Percentiles rank a stretch among this genome's conserved stretches.
These are phyloP conservation scores for Cariama cristata DNA, from an alignment of 2,113 vertebrate genomes.

Conservation along the genomic window DNA sequence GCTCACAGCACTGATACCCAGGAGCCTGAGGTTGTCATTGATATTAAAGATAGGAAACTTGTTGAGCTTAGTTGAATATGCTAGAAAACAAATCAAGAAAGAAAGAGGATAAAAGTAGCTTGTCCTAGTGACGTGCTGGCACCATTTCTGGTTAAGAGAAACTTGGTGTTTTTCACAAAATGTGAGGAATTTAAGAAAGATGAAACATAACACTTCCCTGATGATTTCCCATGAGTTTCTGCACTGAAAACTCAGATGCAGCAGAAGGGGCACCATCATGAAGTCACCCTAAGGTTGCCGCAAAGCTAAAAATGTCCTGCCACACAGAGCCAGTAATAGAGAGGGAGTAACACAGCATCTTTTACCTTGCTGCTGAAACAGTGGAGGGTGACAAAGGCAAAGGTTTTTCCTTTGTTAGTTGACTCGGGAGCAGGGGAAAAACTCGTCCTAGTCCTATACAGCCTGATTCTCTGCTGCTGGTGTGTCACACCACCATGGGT, in stretches of 20 bases:
- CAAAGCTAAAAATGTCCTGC: neutral
- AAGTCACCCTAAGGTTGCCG: neutral
- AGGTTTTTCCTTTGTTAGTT: neutral
- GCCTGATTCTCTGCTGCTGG: neutral
- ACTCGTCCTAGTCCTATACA: rapidly evolving
- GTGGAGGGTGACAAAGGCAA: neutral
- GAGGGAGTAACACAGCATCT: neutral
- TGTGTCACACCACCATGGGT: neutral
- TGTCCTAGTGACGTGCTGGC: neutral
- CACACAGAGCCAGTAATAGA: neutral
- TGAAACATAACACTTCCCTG: neutral
- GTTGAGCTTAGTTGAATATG: constrained; percentile 70
- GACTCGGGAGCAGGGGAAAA: neutral
- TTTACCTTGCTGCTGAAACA: neutral
- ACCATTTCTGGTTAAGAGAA: neutral
- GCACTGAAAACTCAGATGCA: neutral
- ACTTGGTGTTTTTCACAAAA: neutral
- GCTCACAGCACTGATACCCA: constrained; percentile 63
- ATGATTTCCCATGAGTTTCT: neutral
- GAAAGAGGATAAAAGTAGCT: constrained; percentile 28
- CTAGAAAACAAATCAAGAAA: constrained; percentile 68
- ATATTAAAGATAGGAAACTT: constrained; percentile 74
- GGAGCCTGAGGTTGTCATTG: constrained; percentile 62
- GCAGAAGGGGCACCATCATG: neutral
- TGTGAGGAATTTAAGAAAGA: neutral